Base-by-base conservation (phyloP, 1,140 invertebrate species). In the Antheraea mylitta region DNA sequence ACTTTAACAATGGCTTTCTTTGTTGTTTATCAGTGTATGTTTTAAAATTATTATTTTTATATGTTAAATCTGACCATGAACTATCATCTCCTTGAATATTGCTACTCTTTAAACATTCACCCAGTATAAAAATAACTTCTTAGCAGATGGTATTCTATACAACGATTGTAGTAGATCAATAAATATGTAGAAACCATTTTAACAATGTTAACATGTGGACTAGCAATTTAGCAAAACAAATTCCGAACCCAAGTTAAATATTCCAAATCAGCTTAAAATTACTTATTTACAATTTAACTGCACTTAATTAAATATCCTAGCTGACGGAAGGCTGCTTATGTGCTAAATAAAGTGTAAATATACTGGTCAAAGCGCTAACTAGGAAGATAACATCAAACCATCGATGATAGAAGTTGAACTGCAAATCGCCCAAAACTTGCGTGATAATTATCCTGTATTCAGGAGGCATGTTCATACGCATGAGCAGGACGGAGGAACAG, bases 381-480 rank as follows among this genome's bases (percentile, higher is more conserved):
- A 99, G 94, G 91, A 99, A 99, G 89, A 99, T 99, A 0, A 99
- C 98, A 93, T 99, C 99, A 92, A 99, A 99, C 99, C 99, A 99
- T 64, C 99, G 95, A 92, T 99, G 99, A 89, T 99, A 99, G 94
- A 99, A 99, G 88, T 98, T 99, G 82, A 99, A 99, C 89, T 99
- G 98, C 67, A 99, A 92, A 88, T 99, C 98, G 8, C 99, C 99
- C 0, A 99, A 92, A 0, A 99, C 99, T 94, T 99, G 97, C 0
- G 99, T 99, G 69, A 99, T 99, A 71, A 99, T 99, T 58, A 96
- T 96, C 30, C 99, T 94, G 89, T 99, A 99, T 90, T 99, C 98
- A 0, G 96, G 94, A 8, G 99, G 99, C 98, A 99, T 99, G 90
- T 99, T 99, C 99, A 99, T 99, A 62, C 99, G 93, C 95, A 99